A percentile compares a stretch with the other conserved stretches of the same genome.
Conservation (phyloP, 2,797 vertebrate species). For the Australoheros facetus region DNA sequence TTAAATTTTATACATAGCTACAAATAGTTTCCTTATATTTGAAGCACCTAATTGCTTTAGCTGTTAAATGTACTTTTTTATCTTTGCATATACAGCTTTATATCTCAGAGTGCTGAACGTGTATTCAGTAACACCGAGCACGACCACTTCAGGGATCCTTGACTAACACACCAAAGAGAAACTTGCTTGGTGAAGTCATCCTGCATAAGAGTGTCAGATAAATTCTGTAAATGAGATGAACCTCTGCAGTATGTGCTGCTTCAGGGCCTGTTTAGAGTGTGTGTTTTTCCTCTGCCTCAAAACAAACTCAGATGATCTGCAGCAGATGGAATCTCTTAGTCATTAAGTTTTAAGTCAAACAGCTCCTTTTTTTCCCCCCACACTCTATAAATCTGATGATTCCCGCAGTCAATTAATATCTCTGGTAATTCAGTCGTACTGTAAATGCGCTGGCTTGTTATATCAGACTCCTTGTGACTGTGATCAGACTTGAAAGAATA, state of each 20-base stretch:
- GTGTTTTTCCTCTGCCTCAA: conserved; percentile 42
- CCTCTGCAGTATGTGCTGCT: conserved; percentile 32
- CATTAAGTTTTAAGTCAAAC: conserved; percentile 64
- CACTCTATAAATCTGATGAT: conserved; percentile 22
- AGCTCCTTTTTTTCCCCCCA: background rate
- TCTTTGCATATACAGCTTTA: background rate
- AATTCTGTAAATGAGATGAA: conserved; percentile 39
- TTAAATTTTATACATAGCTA: background rate
- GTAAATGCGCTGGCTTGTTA: background rate
- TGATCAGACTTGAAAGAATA: conserved; percentile 18
- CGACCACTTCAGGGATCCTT: background rate
- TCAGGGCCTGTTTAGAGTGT: conserved; percentile 43
- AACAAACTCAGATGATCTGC: conserved; percentile 58
- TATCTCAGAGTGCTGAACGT: background rate
- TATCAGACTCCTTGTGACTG: conserved; percentile 7
- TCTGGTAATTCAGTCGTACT: conserved; percentile 22
- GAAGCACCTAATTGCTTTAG: background rate
- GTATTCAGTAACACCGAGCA: background rate
- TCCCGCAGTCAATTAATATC: conserved; percentile 47
- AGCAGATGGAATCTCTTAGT: conserved; percentile 64
- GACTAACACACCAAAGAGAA: background rate
- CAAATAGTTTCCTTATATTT: background rate
- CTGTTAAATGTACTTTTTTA: background rate
- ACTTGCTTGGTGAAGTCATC: conserved; percentile 11
- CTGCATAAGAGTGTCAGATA: conserved; percentile 14